Conservation (phyloP, 1,140 invertebrate species). For the Reticulitermes speratus region DNA sequence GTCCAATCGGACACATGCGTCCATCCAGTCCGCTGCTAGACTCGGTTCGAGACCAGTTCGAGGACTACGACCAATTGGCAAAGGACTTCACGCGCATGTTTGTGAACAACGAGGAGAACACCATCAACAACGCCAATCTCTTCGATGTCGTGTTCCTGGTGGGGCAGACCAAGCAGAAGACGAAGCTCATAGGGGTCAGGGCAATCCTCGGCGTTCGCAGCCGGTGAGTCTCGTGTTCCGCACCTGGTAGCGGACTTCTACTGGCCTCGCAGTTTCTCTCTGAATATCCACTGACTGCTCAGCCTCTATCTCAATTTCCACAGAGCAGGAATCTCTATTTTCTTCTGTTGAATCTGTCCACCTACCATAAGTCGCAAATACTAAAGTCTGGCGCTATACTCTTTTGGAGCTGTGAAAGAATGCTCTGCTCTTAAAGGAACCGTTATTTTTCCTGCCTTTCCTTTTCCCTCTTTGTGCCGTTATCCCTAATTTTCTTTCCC, state of each 20-base stretch:
- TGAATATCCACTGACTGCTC: neutral
- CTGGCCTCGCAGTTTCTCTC: neutral
- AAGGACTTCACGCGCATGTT: constrained; percentile 90
- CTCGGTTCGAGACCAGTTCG: constrained; percentile 87
- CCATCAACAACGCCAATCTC: constrained; percentile 66
- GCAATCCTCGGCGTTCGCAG: constrained; percentile 89
- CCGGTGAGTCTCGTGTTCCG: constrained; percentile 54
- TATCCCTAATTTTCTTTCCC: neutral
- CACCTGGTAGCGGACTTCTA: neutral
- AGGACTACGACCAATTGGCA: constrained; percentile 90
- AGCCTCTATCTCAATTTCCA: neutral
- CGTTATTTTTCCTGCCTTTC: too few relatives aligned
- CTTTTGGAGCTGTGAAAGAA: neutral
- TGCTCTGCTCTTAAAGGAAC: neutral
- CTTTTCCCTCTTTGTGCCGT: neutral
- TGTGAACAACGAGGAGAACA: constrained; percentile 74
- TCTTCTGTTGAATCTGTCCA: neutral
- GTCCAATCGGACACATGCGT: constrained; percentile 92
- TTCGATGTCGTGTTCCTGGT: constrained; percentile 92
- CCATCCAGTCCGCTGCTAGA: constrained; percentile 89
- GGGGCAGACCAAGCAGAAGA: constrained; percentile 86
- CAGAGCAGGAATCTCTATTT: neutral
- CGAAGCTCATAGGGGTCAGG: constrained; percentile 82
- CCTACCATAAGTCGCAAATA: neutral
- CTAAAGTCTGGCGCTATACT: neutral